These are phyloP conservation scores for Steatornis caripensis DNA, from an alignment of 2,113 vertebrate species.

Conservation along the genomic window DNA sequence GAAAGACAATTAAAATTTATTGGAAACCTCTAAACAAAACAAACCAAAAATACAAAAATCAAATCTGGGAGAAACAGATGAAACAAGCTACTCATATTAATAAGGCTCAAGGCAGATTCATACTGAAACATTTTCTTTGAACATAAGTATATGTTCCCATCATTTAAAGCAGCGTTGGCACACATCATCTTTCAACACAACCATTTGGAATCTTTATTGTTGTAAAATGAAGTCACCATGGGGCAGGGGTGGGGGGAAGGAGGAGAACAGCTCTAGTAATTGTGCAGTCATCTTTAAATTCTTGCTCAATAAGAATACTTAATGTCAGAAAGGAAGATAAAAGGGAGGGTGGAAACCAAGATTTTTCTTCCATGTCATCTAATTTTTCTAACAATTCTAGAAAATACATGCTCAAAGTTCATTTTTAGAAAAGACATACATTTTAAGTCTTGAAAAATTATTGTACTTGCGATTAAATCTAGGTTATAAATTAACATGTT, in stretches of 20 bases:
- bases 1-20: conserved; percentile 46
- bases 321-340: conserved; percentile 39
- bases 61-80: background rate
- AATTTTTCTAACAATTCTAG: conserved; percentile 67
- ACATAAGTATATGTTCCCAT: background rate
- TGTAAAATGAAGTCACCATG: conserved; percentile 60
- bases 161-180: conserved; percentile 49
- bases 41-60: conserved; percentile 37
- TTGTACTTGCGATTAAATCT: conserved; percentile 59
- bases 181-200: conserved; percentile 56
- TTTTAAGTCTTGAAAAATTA: conserved; percentile 54
- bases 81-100: conserved; percentile 19
- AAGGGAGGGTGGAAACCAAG: conserved; percentile 25
- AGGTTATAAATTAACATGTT: conserved; percentile 68
- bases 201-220: conserved; percentile 69
- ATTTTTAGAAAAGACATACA: conserved; percentile 64
- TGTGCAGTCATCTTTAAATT: conserved; percentile 65
- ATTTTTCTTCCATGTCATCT: conserved; percentile 37
- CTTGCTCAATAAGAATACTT: conserved; percentile 45
- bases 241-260: background rate
- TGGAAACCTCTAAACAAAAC: conserved; percentile 28
- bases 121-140: conserved; percentile 9
- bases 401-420: conserved; percentile 74
- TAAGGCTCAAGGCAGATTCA: conserved; percentile 7
- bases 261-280: conserved; percentile 26